Evolutionary conservation across 2,113 vertebrate genomes (phyloP).

Genomic region (Cyprinus carpio): DNA sequence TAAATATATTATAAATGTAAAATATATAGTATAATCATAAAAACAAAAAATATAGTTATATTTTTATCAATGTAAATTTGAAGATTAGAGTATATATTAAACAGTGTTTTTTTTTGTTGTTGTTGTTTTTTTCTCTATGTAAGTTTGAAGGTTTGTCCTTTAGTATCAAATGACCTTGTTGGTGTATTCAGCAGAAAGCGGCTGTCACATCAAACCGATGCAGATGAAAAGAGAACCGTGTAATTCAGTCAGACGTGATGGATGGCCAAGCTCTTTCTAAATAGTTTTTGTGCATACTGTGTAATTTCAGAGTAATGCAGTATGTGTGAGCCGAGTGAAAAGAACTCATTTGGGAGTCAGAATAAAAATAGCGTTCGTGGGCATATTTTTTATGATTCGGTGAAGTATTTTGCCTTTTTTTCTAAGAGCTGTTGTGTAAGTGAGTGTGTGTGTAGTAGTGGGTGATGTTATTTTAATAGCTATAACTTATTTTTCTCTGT

Average conservation of each 20-base stretch:
- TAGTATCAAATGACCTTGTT: constrained; percentile 39
- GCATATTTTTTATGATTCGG: background rate
- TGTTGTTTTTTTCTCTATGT: background rate
- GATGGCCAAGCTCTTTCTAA: background rate
- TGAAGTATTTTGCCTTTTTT: constrained; percentile 2
- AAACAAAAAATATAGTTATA: no score
- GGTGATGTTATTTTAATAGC: no score
- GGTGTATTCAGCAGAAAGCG: constrained; percentile 32
- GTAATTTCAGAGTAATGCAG: constrained; percentile 10
- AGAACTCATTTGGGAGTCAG: constrained; percentile 10
- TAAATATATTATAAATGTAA: background rate
- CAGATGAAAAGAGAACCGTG: background rate
- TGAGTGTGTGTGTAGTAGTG: background rate
- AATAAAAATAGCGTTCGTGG: constrained; percentile 4
- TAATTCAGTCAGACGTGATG: constrained; percentile 9
- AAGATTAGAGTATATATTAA: no score
- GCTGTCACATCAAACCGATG: background rate
- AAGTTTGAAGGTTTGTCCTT: constrained; percentile 43
- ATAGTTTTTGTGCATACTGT: constrained; percentile 32
- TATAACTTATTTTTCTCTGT: no score
- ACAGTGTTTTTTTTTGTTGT: no score
- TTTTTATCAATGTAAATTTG: no score
- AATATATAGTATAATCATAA: no score
- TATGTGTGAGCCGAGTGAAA: constrained; percentile 16
- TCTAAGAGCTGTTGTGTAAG: background rate